Evolutionary conservation across 2,888 invertebrate genomes (phyloP), one percentile per base, ranked within the genome.

Genomic region (Linnaemya tessellans): DNA sequence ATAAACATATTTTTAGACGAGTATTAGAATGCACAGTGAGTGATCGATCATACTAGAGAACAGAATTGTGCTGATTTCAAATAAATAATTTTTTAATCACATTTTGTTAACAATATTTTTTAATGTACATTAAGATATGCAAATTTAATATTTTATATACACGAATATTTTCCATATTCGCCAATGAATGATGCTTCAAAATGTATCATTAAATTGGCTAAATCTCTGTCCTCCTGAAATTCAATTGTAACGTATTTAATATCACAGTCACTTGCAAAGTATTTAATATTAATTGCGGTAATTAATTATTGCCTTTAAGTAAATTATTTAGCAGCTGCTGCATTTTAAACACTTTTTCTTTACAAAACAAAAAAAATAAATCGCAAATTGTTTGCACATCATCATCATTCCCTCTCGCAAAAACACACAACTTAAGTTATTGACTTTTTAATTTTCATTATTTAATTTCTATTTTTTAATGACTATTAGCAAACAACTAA

Each of bases 401-500:
- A 46, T 58, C 25, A 58, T 46, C 18, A 3, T n/a, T n/a, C 20
- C 15, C 49, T 46, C 30, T 73, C 5, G 41, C 30, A 9, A 8
- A n/a, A n/a, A 1, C 3, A 43, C 22, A 30, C 58, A 41, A 56
- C 25, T 56, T 25, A 64, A 54, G 54, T 65, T 75, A 54, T 65
- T 54, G 25, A 54, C 18, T 20, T 30, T 43, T 54, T 9, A 38
- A 18, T 54, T 43, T 43, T 30, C 54, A 30, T 73, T 73, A 49
- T 30, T 41, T 62, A n/a, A 3, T 51, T 35, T 64, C 20, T 13
- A 58, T 46, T 35, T 35, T 58, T 77, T 67, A 67, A 46, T 77
- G 43, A 67, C 62, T 13, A 35, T 51, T 51, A 62, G 10, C 56
- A 77, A 65, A 43, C 56, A 75, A 67, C 22, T 67, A 67, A 30